Conservation (phyloP, 2,113 vertebrate genomes). For the Haemorhous mexicanus region DNA sequence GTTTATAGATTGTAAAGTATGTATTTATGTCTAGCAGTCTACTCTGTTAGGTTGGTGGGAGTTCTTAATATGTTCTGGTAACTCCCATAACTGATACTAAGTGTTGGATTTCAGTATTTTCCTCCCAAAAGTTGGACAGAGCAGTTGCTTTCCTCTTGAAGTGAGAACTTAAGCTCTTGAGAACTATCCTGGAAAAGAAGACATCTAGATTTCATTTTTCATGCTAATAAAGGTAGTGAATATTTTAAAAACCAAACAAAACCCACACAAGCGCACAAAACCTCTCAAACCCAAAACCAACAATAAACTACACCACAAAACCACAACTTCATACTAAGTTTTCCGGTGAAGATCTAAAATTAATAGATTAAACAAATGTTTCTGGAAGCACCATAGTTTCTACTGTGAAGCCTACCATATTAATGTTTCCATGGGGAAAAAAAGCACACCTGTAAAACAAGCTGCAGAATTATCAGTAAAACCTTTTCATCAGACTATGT, state of each 20-base stretch:
- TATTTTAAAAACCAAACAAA: background rate
- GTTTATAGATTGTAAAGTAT: background rate
- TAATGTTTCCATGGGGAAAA: background rate
- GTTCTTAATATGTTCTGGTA: background rate
- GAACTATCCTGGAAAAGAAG: background rate
- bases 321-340: background rate
- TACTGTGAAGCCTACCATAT: background rate
- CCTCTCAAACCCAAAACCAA: background rate
- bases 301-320: background rate
- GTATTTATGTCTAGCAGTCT: background rate
- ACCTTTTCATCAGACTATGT: background rate
- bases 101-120: background rate
- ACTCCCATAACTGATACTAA: background rate
- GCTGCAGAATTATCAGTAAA: background rate
- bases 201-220: background rate
- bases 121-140: background rate
- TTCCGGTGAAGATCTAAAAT: background rate
- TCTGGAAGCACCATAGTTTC: background rate
- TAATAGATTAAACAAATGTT: background rate
- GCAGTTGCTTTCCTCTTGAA: background rate
- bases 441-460: background rate
- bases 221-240: background rate
- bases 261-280: background rate
- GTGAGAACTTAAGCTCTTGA: background rate
- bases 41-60: background rate